Evolutionary conservation across 2,113 vertebrate species (phyloP).

Genomic region (Corythornis cristatus): DNA sequence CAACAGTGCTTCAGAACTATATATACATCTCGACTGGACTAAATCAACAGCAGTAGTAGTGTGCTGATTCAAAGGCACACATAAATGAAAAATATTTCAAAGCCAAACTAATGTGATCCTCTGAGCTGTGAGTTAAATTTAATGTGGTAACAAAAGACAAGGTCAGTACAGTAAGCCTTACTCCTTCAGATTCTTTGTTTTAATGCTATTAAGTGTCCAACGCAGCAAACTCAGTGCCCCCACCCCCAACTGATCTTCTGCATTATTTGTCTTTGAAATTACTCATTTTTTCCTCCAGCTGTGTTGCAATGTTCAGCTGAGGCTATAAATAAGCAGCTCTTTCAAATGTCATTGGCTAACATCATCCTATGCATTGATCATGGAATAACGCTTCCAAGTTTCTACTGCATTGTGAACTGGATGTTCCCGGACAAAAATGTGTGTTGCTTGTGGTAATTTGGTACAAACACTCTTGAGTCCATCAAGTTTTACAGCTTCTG

Average conservation of each 20-base stretch:
- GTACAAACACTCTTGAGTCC: not conserved
- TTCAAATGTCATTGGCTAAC: conserved; percentile 60
- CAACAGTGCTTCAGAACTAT: conserved; percentile 60
- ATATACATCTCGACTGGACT: conserved; percentile 43
- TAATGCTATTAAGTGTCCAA: conserved; percentile 30
- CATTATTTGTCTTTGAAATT: conserved; percentile 61
- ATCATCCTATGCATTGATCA: conserved; percentile 31
- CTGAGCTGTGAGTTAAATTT: conserved; percentile 2
- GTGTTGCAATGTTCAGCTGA: conserved; percentile 22
- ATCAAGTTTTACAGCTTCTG: conserved; percentile 19
- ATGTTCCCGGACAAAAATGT: not conserved
- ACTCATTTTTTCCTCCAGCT: conserved; percentile 46
- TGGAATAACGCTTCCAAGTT: not conserved
- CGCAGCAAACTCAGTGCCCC: not conserved
- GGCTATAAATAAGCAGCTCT: conserved; percentile 37
- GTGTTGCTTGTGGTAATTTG: not conserved
- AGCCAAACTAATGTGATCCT: conserved; percentile 36
- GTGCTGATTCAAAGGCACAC: conserved; percentile 66
- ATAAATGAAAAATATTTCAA: conserved; percentile 73
- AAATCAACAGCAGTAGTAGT: conserved; percentile 61
- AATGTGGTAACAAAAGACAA: conserved; percentile 54
- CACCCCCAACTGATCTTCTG: conserved; percentile 7
- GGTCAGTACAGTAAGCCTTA: conserved; percentile 1
- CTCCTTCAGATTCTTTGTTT: conserved; percentile 20
- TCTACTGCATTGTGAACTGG: conserved; percentile 5